Base-by-base conservation (phyloP, 2,113 vertebrate species). In the Narcine bancroftii region DNA sequence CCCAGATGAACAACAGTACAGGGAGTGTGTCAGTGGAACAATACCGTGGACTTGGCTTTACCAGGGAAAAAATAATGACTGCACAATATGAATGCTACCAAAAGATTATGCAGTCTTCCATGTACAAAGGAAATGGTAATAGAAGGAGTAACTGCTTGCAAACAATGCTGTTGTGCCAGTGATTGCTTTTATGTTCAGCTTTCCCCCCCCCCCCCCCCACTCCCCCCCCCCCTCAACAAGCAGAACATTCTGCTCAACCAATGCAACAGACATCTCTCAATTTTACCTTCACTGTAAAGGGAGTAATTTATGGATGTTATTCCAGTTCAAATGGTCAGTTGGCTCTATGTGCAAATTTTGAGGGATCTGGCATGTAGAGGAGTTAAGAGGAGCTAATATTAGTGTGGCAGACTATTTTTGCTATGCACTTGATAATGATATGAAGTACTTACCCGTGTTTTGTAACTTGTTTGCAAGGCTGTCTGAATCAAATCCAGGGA, bases 71-170 rank as follows among this genome's bases (percentile, higher is more conserved):
- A 95, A 99, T 99, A 11, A 97, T 99, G 93, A 98, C 97, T 0
- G 98, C 98, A 0, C 99, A 99, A 92, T 99, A 98, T 92, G 98
- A 99, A 94, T 99, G 99, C 93, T 99, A 99, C 94, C 98, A 99
- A 93, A 99, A 97, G 95, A 98, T 99, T 72, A 97, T 98, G 96
- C 97, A 97, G 92, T 96, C 97, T 79, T 95, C 94, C 5, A 13
- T 83, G 26, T 10, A 92, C 33, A 92, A 77, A 85, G 93, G 93
- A 93, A 93, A 93, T 93, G 95, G 95, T 96, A 94, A 66, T 33
- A 19, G 2, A 81, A 42, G 21, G 26, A 76, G 24, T 60, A 73
- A 63, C 77, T 45, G 39, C 75, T 72, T n/a, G n/a, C n/a, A n/a
- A n/a, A n/a, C 60, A 63, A 63, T 63, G 60, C 60, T 11, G 60